These are phyloP conservation scores for Himalopsyche japonica DNA, from an alignment of 2,888 invertebrate species.

Conservation along the genomic window DNA sequence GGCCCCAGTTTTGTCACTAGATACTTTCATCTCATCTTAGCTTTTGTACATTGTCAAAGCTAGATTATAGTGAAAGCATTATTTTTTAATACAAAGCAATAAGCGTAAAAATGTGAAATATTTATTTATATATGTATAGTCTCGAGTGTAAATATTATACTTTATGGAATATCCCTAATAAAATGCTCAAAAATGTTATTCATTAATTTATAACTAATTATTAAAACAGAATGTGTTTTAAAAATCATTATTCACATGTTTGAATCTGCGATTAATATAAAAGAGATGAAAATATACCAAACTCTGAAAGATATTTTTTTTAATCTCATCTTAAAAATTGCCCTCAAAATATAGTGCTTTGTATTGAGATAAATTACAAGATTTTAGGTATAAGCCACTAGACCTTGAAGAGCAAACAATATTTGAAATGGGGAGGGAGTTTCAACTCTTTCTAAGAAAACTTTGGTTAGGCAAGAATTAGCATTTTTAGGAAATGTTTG, in stretches of 20 bases:
- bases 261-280: not conserved
- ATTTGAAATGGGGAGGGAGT: too few relatives aligned
- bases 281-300: not conserved
- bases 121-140: not conserved
- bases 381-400: too few relatives aligned
- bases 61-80: not conserved
- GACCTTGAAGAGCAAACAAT: too few relatives aligned
- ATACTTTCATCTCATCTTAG: not conserved
- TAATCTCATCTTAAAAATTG: not conserved
- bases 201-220: constrained; percentile 3
- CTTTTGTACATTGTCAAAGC: constrained; percentile 5
- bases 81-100: constrained; percentile 6
- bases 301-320: not conserved
- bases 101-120: not conserved
- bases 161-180: not conserved
- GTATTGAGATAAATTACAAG: too few relatives aligned
- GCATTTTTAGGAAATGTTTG: too few relatives aligned
- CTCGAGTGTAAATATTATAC: not conserved
- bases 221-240: not conserved
- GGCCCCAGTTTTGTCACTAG: not conserved
- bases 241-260: constrained; percentile 1
- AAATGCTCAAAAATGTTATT: constrained; percentile 7
- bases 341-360: too few relatives aligned
- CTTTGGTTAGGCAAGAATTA: too few relatives aligned
- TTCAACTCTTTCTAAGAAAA: too few relatives aligned